Conservation (phyloP, 2,888 invertebrate species). For the Agrochola litura region DNA sequence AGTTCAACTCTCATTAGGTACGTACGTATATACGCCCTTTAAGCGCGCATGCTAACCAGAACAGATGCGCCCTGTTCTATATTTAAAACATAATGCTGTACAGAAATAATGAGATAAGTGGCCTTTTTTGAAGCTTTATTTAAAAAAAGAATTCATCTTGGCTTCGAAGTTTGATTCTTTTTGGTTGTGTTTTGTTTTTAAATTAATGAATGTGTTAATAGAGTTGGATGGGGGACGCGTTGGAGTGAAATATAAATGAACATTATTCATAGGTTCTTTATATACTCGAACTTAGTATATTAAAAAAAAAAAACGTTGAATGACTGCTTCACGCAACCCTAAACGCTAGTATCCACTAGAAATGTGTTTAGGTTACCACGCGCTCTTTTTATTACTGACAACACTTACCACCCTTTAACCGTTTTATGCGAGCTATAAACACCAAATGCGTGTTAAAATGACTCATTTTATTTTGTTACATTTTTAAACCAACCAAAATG, state of each 20-base stretch:
- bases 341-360: constrained; percentile 1
- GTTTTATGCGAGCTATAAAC: constrained; percentile 31
- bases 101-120: constrained; percentile 66
- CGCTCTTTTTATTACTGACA: constrained; percentile 26
- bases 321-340: neutral
- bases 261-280: neutral
- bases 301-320: neutral
- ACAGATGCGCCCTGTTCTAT: constrained; percentile 67
- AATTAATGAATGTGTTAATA: constrained; percentile 65
- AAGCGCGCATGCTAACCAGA: constrained; percentile 60
- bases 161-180: constrained; percentile 35
- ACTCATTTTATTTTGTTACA: constrained; percentile 18
- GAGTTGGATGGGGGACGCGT: constrained; percentile 47
- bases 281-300: neutral
- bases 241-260: constrained; percentile 43
- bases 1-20: constrained; percentile 83
- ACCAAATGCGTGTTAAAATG: constrained; percentile 5
- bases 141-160: constrained; percentile 59
- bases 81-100: constrained; percentile 62
- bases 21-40: constrained; percentile 62
- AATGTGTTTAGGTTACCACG: constrained; percentile 1
- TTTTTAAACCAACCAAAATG: constrained; percentile 8
- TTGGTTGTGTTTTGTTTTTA: constrained; percentile 52
- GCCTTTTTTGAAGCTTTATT: constrained; percentile 55
- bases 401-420: neutral